These are phyloP conservation scores for Acleris laterana DNA, from an alignment of 2,888 invertebrate species.

Conservation along the genomic window DNA sequence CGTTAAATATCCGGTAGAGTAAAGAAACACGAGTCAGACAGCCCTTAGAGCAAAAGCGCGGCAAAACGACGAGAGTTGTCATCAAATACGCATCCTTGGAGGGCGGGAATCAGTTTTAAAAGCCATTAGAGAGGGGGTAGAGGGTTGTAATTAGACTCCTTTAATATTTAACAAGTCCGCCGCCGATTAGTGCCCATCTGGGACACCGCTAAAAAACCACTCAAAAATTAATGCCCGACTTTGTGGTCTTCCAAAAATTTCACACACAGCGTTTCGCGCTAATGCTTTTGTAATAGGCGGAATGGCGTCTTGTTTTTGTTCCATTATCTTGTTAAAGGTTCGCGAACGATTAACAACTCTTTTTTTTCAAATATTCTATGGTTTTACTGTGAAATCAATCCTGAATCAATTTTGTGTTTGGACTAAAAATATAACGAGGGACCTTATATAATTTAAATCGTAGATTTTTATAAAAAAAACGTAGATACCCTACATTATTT, in stretches of 20 bases:
- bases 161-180: constrained; percentile 84
- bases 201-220: constrained; percentile 78
- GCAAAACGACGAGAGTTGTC: constrained; percentile 75
- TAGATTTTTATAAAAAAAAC: no score
- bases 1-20: constrained; percentile 19
- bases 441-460: no score
- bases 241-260: constrained; percentile 33
- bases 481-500: no score
- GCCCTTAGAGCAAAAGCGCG: constrained; percentile 54
- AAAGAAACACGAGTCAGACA: constrained; percentile 35
- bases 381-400: background rate
- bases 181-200: constrained; percentile 81
- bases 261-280: constrained; percentile 41
- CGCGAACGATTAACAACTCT: background rate
- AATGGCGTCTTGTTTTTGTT: constrained; percentile 38
- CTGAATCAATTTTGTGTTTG: no score
- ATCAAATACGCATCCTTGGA: constrained; percentile 82
- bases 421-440: no score
- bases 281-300: constrained; percentile 62
- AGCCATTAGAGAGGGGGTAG: constrained; percentile 75
- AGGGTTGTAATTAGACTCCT: constrained; percentile 80
- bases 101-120: constrained; percentile 84
- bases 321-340: constrained; percentile 37
- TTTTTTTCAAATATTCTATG: background rate
- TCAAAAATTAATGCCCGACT: constrained; percentile 71